Evolutionary conservation across 2,113 vertebrate genomes (phyloP).

Genomic region (Lepisosteus osseus): DNA sequence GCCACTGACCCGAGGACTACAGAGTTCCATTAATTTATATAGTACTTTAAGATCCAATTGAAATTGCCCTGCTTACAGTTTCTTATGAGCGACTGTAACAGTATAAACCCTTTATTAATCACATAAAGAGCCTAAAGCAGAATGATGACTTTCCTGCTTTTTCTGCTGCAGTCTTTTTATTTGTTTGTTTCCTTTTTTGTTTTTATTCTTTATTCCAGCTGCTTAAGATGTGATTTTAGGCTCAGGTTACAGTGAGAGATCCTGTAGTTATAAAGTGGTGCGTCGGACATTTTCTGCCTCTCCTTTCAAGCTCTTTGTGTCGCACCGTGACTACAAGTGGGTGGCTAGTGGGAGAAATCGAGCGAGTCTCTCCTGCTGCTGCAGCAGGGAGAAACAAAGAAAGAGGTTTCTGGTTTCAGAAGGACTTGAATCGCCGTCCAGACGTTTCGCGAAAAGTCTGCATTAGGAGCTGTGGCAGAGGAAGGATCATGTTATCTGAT

Average conservation of each 20-base stretch:
- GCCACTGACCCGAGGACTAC: too few relatives aligned
- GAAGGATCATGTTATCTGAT: not conserved
- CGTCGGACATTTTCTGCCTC: not conserved
- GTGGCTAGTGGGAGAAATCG: not conserved
- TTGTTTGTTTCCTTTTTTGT: not conserved
- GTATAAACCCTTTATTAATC: too few relatives aligned
- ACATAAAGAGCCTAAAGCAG: not conserved
- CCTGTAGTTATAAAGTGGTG: not conserved
- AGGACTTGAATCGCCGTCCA: not conserved
- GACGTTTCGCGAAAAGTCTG: not conserved
- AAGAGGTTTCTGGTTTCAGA: conserved; percentile 7
- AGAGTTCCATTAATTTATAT: too few relatives aligned
- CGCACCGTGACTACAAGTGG: conserved; percentile 9
- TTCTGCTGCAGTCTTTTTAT: not conserved
- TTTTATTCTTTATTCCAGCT: not conserved
- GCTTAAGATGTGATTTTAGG: not conserved
- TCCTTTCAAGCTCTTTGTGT: not conserved
- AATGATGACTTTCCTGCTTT: not conserved
- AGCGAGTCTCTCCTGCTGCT: not conserved
- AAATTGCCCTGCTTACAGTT: too few relatives aligned
- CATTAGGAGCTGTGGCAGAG: not conserved
- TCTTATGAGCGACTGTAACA: too few relatives aligned
- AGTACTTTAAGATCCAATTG: too few relatives aligned
- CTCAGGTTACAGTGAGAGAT: not conserved
- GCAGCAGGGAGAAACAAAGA: conserved; percentile 8